Evolutionary conservation across 2,888 invertebrate genomes (phyloP), one percentile per base, ranked within the genome.

Genomic region (Drosophila mimica): DNA sequence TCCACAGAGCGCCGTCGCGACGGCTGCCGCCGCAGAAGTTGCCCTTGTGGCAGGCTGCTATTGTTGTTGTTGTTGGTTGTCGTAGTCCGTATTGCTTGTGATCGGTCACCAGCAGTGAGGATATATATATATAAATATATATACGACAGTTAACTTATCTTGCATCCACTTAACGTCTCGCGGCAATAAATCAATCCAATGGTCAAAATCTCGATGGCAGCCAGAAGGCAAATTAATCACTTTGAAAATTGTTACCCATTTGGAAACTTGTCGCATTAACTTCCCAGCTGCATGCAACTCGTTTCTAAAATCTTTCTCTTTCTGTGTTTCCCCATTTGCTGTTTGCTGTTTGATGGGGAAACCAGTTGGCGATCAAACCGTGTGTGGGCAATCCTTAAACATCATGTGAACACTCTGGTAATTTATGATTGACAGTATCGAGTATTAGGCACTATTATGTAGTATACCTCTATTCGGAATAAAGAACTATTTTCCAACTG

Each of bases 131-230:
- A 73, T 64, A 77, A 54, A 54, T 65, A 68, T 63, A 36, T 36
- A 58, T 82, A 88, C 83, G 85, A 88, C 88, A 85, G 85, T 91
- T 86, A 84, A 89, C 91, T 89, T 89, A 88, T 91, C 91, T 91
- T 84, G 87, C 90, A 89, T 91, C 91, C 89, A 91, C 88, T 89
- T 91, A 89, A 80, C 86, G 90, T 90, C 90, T 88, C 84, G 83
- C 76, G 83, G 90, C 84, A 80, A 91, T 91, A 91, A 91, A 91
- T 91, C 91, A 91, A 91, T 89, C 89, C 88, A 70, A 91, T 91
- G 88, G 80, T 86, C 83, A 76, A 88, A 81, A 74, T 81, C 79
- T 84, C 80, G 88, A 79, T 86, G 88, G 88, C 85, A 87, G 84
- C 85, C 85, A 85, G 70, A 78, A 83, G 85, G 86, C 90, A 84